Base-by-base conservation (phyloP, 2,888 invertebrate genomes). In the Acheta domesticus region DNA sequence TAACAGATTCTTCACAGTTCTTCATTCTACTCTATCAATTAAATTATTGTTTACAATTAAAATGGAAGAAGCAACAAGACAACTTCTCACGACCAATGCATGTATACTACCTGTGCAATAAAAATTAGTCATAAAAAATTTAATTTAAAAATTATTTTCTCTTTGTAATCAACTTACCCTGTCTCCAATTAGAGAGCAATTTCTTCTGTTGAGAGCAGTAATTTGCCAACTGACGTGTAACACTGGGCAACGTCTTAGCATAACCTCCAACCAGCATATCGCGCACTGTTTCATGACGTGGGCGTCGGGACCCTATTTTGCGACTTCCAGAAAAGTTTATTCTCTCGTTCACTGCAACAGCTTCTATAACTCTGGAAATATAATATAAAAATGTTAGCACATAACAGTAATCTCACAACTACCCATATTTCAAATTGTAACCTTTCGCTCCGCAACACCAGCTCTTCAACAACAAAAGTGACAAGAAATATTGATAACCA, bases 241-340 rank as follows among this genome's bases (percentile, higher is more conserved):
- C 88, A 48, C 85, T 82, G 0, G 91, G 91, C 74, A 91, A 85
- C 0, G 89, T 86, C 0, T 87, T 84, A 79, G 89, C 87, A 80
- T 88, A 88, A 1, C 89, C 88, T 12, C 89, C 88, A 1, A 91
- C 89, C 4, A 91, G 85, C 1, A 88, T 86, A 83, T 91, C 89
- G 23, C 91, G 85, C 0, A 89, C 88, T 85, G 85, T 87, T 85
- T 80, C 85, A 80, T 86, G 85, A 21, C 84, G 83, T 5, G 84
- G 79, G 76, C 78, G 80, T 49, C 77, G 78, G 23, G n/a, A 62
- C 48, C n/a, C 74, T 16, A 75, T 74, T 75, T 21, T 78, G 4
- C 77, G 62, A 62, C 1, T 74, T 23, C 20, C 75, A 74, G 77
- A 73, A 50, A 19, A 83, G 79, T 84, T 84, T 75, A 87, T 83